Percentiles rank a stretch among this genome's conserved stretches.
These are phyloP conservation scores for Melanostoma mellinum DNA, from an alignment of 2,888 invertebrate genomes.

Conservation along the genomic window DNA sequence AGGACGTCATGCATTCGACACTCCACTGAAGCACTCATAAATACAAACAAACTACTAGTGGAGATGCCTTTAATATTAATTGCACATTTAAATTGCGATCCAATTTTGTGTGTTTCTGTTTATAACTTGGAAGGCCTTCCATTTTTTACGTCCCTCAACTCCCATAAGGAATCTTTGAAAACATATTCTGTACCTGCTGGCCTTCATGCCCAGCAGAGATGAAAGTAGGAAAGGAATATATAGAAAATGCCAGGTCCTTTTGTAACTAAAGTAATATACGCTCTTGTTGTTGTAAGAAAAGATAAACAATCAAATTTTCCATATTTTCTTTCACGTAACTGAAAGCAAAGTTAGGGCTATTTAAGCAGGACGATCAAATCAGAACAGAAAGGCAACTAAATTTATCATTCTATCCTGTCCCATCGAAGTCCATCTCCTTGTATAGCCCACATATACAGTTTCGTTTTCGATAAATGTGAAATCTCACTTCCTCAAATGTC, in stretches of 20 bases:
- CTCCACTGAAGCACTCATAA: background rate
- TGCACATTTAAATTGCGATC: constrained; percentile 61
- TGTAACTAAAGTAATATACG: constrained; percentile 23
- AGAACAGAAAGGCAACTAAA: background rate
- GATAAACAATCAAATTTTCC: constrained; percentile 35
- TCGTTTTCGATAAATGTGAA: background rate
- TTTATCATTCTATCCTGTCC: background rate
- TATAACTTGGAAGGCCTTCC: constrained; percentile 6
- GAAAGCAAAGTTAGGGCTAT: background rate
- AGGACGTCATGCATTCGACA: too few relatives aligned
- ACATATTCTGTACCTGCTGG: constrained; percentile 1
- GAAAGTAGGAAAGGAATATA: background rate
- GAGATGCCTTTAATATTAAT: constrained; percentile 62
- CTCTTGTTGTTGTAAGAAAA: background rate
- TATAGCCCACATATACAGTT: constrained; percentile 2
- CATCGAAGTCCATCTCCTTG: background rate
- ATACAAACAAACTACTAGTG: constrained; percentile 24
- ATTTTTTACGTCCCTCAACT: background rate
- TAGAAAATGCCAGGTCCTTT: constrained; percentile 45
- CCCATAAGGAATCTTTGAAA: constrained; percentile 38
- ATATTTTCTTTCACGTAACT: background rate
- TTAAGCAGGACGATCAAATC: constrained; percentile 13
- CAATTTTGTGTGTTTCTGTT: constrained; percentile 23
- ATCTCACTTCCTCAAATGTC: constrained; percentile 19
- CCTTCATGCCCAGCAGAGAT: constrained; percentile 13